phyloP scores from a whole-genome alignment of 2,113 vertebrate genomes.

The Corythaeola cristata region DNA sequence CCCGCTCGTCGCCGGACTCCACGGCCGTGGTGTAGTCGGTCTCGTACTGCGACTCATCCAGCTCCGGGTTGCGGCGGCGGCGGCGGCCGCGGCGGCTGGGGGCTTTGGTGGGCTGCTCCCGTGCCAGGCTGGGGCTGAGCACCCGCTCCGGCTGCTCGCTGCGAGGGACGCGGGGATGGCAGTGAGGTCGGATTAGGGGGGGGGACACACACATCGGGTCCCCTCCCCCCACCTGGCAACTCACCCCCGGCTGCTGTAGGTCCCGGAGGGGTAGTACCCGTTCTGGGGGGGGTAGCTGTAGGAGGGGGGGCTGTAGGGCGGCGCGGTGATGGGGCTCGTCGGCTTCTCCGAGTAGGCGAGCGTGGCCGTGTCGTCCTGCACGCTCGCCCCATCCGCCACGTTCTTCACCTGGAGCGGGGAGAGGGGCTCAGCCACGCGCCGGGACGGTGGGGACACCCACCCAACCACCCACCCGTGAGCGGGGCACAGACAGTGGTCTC shows the following conservation, averaged over 20 bases:
- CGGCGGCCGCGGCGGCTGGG: constrained; percentile 72
- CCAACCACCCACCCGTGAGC: neutral
- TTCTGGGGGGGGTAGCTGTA: constrained; percentile 54
- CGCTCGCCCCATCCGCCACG: constrained; percentile 72
- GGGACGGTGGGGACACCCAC: fast-evolving
- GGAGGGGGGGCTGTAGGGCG: constrained; percentile 41
- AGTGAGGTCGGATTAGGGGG: neutral
- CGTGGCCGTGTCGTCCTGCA: constrained; percentile 74
- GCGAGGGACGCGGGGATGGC: fast-evolving
- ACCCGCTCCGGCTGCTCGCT: neutral
- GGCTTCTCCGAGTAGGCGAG: constrained; percentile 78
- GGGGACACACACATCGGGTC: neutral
- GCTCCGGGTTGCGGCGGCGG: constrained; percentile 65
- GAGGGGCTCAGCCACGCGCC: fast-evolving
- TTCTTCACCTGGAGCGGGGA: constrained; percentile 81
- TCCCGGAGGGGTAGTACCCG: constrained; percentile 45
- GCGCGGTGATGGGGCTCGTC: constrained; percentile 38
- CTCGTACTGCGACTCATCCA: constrained; percentile 78
- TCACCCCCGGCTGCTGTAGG: constrained; percentile 69
- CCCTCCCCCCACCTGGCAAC: neutral
- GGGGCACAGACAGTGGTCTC: neutral
- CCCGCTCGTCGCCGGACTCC: constrained; percentile 78
- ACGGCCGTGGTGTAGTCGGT: constrained; percentile 82
- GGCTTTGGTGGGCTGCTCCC: constrained; percentile 36
- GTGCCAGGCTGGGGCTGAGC: constrained; percentile 71